These are phyloP conservation scores for Crocuta crocuta DNA, from an alignment of 2,113 vertebrate genomes.

Conservation along the genomic window DNA sequence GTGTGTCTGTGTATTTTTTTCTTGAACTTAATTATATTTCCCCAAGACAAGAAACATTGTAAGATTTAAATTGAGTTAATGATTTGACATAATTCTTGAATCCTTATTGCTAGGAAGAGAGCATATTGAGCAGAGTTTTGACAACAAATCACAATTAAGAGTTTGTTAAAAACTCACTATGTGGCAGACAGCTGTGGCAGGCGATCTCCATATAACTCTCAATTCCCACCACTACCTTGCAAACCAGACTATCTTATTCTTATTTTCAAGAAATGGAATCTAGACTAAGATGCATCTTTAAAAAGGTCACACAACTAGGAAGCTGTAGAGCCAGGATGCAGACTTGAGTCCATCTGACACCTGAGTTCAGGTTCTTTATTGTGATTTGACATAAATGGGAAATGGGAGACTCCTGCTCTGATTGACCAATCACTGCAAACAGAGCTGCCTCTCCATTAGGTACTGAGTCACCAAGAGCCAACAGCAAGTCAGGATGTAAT, in stretches of 20 bases:
- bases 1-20: background rate
- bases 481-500: background rate
- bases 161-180: background rate
- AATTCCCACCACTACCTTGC: background rate
- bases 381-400: background rate
- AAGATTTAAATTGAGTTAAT: background rate
- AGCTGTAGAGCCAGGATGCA: background rate
- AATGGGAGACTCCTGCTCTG: background rate
- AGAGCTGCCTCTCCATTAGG: background rate
- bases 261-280: background rate
- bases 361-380: rapidly evolving
- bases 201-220: background rate
- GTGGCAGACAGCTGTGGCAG: background rate
- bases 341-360: background rate
- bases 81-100: constrained; percentile 8
- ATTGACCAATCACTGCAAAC: background rate
- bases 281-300: background rate
- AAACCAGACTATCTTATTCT: background rate
- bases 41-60: background rate
- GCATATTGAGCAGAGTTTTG: background rate
- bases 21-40: constrained; percentile 7
- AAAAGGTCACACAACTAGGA: background rate
- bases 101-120: background rate
- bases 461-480: background rate
- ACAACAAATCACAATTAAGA: background rate